Percentiles rank a stretch among this genome's conserved stretches.
Conservation (phyloP, 2,888 invertebrate genomes). For the Drosophila testacea region DNA sequence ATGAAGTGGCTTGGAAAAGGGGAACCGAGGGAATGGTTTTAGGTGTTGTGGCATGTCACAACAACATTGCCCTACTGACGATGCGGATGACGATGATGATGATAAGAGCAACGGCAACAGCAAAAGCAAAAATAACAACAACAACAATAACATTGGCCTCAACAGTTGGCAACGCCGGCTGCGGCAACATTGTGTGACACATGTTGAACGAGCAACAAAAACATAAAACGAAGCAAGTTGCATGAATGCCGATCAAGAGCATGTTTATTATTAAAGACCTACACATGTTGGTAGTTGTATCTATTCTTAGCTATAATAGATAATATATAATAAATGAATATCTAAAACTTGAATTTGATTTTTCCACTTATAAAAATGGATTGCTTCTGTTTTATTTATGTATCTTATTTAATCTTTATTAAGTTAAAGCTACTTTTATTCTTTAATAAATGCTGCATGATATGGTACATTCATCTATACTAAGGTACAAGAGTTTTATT, state of each 20-base stretch:
- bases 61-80: constrained; percentile 58
- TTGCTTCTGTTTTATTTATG: too few relatives aligned
- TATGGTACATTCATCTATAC: too few relatives aligned
- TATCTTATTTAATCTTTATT: too few relatives aligned
- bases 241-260: constrained; percentile 7
- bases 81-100: constrained; percentile 31
- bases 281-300: not conserved
- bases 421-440: too few relatives aligned
- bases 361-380: too few relatives aligned
- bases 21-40: constrained; percentile 6
- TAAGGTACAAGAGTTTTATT: too few relatives aligned
- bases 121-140: constrained; percentile 9
- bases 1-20: constrained; percentile 40
- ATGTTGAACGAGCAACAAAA: constrained; percentile 41
- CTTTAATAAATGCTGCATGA: too few relatives aligned
- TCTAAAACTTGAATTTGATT: not conserved
- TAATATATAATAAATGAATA: not conserved
- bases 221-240: constrained; percentile 10
- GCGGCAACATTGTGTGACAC: constrained; percentile 42
- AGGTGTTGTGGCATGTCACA: constrained; percentile 69
- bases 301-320: not conserved
- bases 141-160: constrained; percentile 33
- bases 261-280: not conserved
- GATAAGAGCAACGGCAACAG: constrained; percentile 16
- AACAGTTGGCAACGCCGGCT: constrained; percentile 53